These are phyloP conservation scores for Chaunax sp. DNA, from an alignment of 2,797 vertebrate species.

Conservation along the genomic window DNA sequence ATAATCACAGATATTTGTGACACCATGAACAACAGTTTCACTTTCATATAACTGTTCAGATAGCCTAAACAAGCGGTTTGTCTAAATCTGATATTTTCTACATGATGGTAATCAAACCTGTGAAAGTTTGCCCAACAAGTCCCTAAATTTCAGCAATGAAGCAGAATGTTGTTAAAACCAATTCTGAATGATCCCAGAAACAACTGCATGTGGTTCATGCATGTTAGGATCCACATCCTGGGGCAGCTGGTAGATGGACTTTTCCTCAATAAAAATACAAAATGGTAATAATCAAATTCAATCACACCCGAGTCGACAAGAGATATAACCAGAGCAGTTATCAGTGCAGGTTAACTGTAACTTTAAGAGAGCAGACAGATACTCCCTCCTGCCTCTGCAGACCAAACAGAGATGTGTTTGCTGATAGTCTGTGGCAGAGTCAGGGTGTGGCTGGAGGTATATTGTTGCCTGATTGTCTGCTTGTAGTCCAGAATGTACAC, in stretches of 20 bases:
- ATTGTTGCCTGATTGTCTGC: slow-evolving; percentile 49
- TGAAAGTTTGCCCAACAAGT: no score
- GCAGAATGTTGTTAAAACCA: no score
- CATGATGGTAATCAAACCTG: no score
- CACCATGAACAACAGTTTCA: no score
- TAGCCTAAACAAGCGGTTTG: no score
- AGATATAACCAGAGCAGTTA: not conserved
- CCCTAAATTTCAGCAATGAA: no score
- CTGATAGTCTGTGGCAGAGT: slow-evolving; percentile 27
- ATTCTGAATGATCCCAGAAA: no score
- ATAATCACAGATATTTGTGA: no score
- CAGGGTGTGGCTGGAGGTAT: slow-evolving; percentile 43
- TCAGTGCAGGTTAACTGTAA: slow-evolving; percentile 9
- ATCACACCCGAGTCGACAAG: not conserved
- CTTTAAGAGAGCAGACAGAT: slow-evolving; percentile 11
- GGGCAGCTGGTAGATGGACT: not conserved
- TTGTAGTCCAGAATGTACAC: slow-evolving; percentile 18
- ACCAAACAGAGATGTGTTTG: slow-evolving; percentile 43
- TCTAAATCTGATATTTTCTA: no score
- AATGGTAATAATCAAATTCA: not conserved
- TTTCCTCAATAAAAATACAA: not conserved
- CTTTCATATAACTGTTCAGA: no score
- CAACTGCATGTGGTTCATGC: no score
- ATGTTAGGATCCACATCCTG: no score
- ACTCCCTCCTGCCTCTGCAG: not conserved